A percentile compares a stretch with the other conserved stretches of the same genome.
Evolutionary conservation across 2,797 vertebrate genomes (phyloP).

Genomic region (Danio jaintianensis): DNA sequence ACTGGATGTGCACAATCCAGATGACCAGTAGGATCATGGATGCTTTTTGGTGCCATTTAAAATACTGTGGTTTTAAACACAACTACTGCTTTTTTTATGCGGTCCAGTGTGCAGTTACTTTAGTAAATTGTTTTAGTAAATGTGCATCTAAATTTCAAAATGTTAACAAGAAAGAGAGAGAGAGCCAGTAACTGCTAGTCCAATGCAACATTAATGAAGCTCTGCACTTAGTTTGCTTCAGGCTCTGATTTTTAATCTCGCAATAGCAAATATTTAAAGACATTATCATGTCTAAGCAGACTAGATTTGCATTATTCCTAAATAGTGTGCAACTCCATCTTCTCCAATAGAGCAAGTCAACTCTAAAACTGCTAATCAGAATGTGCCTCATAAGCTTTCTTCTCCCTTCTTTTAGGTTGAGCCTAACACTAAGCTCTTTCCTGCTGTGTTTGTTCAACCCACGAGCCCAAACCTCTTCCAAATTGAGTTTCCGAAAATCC

Average conservation of each 20-base stretch:
- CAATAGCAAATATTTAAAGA: constrained; percentile 9
- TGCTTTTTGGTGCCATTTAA: neutral
- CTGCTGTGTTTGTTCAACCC: constrained; percentile 93
- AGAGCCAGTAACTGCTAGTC: neutral
- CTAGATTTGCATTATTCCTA: constrained; percentile 38
- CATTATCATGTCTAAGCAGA: constrained; percentile 28
- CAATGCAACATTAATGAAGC: constrained; percentile 19
- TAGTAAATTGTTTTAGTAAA: neutral
- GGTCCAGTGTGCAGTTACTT: neutral
- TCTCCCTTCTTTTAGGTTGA: constrained; percentile 84
- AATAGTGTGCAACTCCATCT: constrained; percentile 16
- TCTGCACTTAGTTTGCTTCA: constrained; percentile 18
- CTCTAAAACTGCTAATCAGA: constrained; percentile 22
- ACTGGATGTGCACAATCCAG: neutral
- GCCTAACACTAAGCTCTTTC: constrained; percentile 96
- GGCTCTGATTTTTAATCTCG: constrained; percentile 41
- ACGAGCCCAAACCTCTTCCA: constrained; percentile 95
- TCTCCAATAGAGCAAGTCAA: constrained; percentile 20
- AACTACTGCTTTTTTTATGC: neutral
- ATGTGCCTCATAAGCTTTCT: neutral
- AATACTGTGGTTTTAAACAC: neutral
- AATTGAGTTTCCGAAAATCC: constrained; percentile 95
- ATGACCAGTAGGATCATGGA: neutral
- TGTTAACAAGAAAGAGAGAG: neutral
- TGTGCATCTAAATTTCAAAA: neutral